phyloP scores from a whole-genome alignment of 64 coral and sea anemone genomes.

The Acropora tenuis region DNA sequence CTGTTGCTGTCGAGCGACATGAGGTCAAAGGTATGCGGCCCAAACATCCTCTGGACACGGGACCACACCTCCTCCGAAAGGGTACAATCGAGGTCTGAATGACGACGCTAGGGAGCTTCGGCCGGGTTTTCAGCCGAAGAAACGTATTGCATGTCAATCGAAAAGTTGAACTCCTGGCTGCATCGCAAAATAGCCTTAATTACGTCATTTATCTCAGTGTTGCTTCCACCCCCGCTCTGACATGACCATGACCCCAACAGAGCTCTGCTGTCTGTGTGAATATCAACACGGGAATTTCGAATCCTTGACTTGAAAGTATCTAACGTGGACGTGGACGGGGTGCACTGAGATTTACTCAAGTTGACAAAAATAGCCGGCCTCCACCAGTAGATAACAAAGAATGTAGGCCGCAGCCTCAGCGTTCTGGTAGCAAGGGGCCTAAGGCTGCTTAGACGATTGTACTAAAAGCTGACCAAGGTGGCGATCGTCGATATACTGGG shows the following conservation, averaged over 20 bases:
- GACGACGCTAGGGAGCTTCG: conserved; percentile 16
- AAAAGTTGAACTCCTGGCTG: not conserved
- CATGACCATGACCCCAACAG: no score
- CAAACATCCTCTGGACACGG: conserved; percentile 8
- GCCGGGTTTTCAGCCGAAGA: conserved; percentile 38
- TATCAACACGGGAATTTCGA: not conserved
- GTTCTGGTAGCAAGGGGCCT: no score
- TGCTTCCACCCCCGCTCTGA: no score
- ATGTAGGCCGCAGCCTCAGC: no score
- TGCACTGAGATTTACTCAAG: no score
- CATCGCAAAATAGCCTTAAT: no score
- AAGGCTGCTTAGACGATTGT: no score
- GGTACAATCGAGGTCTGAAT: conserved; percentile 35
- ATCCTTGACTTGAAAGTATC: not conserved
- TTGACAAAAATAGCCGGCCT: no score
- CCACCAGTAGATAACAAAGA: no score
- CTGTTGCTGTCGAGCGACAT: conserved; percentile 56
- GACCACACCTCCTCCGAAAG: conserved; percentile 13
- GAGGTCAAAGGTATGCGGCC: conserved; percentile 35
- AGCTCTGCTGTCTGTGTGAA: not conserved
- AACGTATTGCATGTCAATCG: not conserved
- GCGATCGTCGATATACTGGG: no score
- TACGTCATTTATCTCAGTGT: no score
- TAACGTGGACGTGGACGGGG: not conserved
- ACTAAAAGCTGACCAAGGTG: no score